Conservation (phyloP, 2,113 vertebrate species). For the Malurus elegans region DNA sequence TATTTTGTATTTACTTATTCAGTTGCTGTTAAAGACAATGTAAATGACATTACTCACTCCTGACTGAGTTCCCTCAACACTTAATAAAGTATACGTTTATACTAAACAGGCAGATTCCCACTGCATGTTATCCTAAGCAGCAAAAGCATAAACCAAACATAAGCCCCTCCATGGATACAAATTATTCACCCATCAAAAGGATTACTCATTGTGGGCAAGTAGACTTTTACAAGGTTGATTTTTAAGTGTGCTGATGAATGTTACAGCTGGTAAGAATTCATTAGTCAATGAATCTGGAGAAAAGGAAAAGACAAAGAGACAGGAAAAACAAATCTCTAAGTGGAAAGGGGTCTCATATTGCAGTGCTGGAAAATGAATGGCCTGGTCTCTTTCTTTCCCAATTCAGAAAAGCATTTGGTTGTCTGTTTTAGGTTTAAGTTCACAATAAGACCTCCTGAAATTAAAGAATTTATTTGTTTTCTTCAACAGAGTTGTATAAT, state of each 20-base stretch:
- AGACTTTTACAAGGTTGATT: constrained; percentile 4
- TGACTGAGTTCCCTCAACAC: background rate
- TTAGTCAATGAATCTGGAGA: background rate
- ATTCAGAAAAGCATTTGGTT: background rate
- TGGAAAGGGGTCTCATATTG: background rate
- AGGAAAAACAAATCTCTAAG: background rate
- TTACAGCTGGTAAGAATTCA: constrained; percentile 16
- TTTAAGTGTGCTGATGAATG: background rate
- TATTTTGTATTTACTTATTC: background rate
- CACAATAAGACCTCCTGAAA: background rate
- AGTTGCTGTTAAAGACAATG: background rate
- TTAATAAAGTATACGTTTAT: background rate
- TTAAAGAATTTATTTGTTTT: background rate
- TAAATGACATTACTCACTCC: background rate
- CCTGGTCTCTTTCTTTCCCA: background rate
- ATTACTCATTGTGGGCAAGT: background rate
- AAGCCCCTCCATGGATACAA: background rate
- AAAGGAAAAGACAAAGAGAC: background rate
- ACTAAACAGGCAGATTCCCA: background rate
- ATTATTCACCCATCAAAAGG: constrained; percentile 22
- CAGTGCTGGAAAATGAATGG: background rate
- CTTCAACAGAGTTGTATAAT: background rate
- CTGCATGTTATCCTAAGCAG: background rate
- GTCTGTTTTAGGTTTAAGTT: background rate
- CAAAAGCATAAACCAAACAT: background rate